These are phyloP conservation scores for Oscheius sp. DNA, from an alignment of 1,140 invertebrate species.

Conservation along the genomic window DNA sequence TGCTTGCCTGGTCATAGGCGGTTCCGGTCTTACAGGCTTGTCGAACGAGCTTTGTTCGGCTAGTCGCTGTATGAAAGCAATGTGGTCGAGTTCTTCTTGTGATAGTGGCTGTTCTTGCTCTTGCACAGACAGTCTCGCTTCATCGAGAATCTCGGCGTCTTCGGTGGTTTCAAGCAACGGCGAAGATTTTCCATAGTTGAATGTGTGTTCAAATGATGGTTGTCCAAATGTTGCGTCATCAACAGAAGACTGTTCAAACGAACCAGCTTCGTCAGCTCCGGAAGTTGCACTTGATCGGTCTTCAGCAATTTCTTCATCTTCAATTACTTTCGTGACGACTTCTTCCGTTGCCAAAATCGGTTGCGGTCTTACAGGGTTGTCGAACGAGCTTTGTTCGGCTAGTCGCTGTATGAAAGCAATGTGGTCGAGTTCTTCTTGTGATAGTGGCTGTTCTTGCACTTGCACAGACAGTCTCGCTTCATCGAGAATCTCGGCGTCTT, in stretches of 20 bases:
- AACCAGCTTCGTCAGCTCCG: conserved; percentile 23
- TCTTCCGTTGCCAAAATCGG: background rate
- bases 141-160: background rate
- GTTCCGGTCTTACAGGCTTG: background rate
- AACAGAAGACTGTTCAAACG: conserved; percentile 9
- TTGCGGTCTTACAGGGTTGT: background rate
- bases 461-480: background rate
- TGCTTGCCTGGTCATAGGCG: background rate
- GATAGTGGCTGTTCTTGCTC: background rate
- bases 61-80: conserved; percentile 2
- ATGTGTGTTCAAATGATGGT: conserved; percentile 7
- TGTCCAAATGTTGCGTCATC: too few relatives aligned
- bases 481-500: background rate
- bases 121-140: background rate
- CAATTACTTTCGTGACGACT: background rate
- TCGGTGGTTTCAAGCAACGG: conserved; percentile 13
- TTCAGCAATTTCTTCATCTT: background rate
- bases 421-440: conserved; percentile 20
- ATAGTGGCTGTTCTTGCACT: background rate
- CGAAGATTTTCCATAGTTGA: conserved; percentile 14
- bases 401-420: conserved; percentile 7
- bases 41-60: conserved; percentile 23
- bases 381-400: conserved; percentile 17
- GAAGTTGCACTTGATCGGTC: conserved; percentile 27
- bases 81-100: conserved; percentile 18